These are phyloP conservation scores for Nephrotoma appendiculata DNA, from an alignment of 2,888 invertebrate species.

Conservation along the genomic window DNA sequence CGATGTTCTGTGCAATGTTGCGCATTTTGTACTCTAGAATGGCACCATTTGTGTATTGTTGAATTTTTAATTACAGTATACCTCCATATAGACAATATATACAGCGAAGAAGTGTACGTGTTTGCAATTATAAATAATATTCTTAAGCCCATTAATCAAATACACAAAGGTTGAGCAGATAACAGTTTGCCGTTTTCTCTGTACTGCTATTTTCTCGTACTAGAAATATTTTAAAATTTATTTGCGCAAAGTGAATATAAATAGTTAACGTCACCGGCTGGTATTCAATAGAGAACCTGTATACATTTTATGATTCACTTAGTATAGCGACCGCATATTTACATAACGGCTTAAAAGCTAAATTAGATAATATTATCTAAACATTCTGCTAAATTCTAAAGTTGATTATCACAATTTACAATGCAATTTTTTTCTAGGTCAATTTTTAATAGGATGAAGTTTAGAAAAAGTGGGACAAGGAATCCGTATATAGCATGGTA, in stretches of 20 bases:
- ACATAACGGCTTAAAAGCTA: no score
- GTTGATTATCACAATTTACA: not conserved
- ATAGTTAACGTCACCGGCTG: no score
- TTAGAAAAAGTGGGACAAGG: no score
- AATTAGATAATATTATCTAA: no score
- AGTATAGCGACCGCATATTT: no score
- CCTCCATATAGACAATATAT: not conserved
- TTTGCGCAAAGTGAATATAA: no score
- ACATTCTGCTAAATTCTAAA: not conserved
- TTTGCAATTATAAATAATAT: not conserved
- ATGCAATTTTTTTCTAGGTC: not conserved
- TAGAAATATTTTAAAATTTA: no score
- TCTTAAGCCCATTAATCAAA: not conserved
- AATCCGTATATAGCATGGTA: no score
- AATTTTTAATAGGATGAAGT: not conserved
- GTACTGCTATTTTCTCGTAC: not conserved
- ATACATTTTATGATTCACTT: no score
- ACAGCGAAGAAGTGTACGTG: not conserved
- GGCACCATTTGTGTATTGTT: not conserved
- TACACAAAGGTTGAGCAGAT: not conserved
- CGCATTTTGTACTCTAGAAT: not conserved
- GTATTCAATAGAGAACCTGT: no score
- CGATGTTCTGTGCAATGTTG: not conserved
- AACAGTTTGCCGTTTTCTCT: not conserved
- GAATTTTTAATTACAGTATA: not conserved